phyloP scores from a whole-genome alignment of 2,797 vertebrate species.

The Centropyge bicolor region DNA sequence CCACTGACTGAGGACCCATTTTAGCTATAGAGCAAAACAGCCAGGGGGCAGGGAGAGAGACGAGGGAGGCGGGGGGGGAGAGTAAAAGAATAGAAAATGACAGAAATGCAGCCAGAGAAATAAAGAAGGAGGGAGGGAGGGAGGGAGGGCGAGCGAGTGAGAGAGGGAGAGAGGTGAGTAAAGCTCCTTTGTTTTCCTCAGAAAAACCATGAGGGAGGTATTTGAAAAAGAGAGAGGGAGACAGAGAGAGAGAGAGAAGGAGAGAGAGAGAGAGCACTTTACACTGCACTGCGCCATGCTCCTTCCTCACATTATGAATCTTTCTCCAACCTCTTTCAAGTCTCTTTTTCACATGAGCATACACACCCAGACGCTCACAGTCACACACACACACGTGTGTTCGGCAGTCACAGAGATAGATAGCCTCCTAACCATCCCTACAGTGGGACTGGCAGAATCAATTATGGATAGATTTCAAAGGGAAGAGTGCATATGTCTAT shows the following conservation, averaged over 20 bases:
- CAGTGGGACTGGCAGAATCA: constrained; percentile 78
- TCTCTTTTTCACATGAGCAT: constrained; percentile 58
- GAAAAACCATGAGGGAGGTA: constrained; percentile 69
- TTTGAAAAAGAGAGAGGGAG: constrained; percentile 60
- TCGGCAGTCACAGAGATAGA: constrained; percentile 62
- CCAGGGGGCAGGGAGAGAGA: constrained; percentile 20
- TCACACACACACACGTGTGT: constrained; percentile 30
- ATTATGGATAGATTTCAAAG: constrained; percentile 84
- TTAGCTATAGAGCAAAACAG: constrained; percentile 61
- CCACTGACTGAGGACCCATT: constrained; percentile 62
- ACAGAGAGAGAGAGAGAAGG: constrained; percentile 43
- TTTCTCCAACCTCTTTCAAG: constrained; percentile 71
- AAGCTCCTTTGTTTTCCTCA: constrained; percentile 74
- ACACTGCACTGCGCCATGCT: constrained; percentile 83
- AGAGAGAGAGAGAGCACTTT: constrained; percentile 63
- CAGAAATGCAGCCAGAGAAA: constrained; percentile 56
- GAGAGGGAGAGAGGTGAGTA: constrained; percentile 65
- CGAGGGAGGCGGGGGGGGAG: constrained; percentile 17
- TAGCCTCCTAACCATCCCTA: constrained; percentile 74
- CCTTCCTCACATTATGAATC: constrained; percentile 73
- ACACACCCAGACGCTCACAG: constrained; percentile 62
- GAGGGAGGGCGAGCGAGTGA: constrained; percentile 7
- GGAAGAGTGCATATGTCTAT: constrained; percentile 79
- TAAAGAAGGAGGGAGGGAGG: constrained; percentile 13
- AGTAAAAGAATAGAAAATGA: constrained; percentile 57